phyloP scores from a whole-genome alignment of 2,888 invertebrate species.

The Chymomyza procnemis region DNA sequence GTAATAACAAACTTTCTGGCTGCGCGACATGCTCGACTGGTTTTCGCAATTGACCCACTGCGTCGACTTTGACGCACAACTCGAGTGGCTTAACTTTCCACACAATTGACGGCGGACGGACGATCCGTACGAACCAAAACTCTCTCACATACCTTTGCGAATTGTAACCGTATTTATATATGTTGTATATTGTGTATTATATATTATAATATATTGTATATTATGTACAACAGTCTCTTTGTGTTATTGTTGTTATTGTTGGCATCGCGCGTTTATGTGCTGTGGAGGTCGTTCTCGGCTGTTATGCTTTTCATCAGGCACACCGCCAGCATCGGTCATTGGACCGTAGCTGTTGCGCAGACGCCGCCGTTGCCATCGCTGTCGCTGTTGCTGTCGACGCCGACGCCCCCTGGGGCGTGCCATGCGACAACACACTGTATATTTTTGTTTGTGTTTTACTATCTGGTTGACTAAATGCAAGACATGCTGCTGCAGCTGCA shows the following conservation, averaged over 20 bases:
- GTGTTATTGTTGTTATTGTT: slow-evolving; percentile 14
- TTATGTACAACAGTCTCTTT: too few relatives aligned
- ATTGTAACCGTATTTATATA: slow-evolving; percentile 14
- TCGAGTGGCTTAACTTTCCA: slow-evolving; percentile 46
- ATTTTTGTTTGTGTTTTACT: slow-evolving; percentile 21
- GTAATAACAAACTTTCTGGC: background rate
- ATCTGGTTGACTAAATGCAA: background rate
- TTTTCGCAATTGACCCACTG: slow-evolving; percentile 61
- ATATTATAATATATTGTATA: too few relatives aligned
- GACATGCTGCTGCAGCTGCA: background rate
- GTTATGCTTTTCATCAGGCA: slow-evolving; percentile 54
- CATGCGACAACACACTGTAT: slow-evolving; percentile 43
- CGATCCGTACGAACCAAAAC: slow-evolving; percentile 3
- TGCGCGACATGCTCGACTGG: slow-evolving; percentile 35
- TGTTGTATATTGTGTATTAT: slow-evolving; percentile 2
- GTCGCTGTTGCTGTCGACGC: slow-evolving; percentile 10
- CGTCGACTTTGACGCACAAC: slow-evolving; percentile 4
- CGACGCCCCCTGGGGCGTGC: slow-evolving; percentile 55
- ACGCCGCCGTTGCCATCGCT: slow-evolving; percentile 18
- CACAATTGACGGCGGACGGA: slow-evolving; percentile 48
- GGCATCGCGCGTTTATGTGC: slow-evolving; percentile 35
- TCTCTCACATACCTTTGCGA: slow-evolving; percentile 34
- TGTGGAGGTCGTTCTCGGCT: slow-evolving; percentile 68
- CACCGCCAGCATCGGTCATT: slow-evolving; percentile 60
- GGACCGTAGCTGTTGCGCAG: slow-evolving; percentile 54